Conservation (phyloP, 2,113 vertebrate species). For the Ameiurus melas region DNA sequence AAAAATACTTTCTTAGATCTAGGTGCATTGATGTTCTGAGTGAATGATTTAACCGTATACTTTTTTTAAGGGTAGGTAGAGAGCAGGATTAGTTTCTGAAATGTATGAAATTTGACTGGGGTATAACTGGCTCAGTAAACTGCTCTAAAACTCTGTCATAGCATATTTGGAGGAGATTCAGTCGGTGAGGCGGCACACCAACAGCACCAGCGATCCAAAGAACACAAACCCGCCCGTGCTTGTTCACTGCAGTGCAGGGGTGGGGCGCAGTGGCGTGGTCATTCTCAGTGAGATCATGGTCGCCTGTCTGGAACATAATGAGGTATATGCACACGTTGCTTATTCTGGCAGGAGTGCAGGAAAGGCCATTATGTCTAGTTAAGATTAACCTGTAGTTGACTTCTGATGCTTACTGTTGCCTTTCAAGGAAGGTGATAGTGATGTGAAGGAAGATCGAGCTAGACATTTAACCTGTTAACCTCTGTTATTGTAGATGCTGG, state of each 20-base stretch:
- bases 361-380: conserved; percentile 4
- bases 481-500: conserved; percentile 76
- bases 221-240: conserved; percentile 82
- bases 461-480: background rate
- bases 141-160: conserved; percentile 56
- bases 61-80: background rate
- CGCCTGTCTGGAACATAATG: conserved; percentile 94
- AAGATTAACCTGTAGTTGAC: conserved; percentile 4
- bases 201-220: conserved; percentile 84
- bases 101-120: background rate
- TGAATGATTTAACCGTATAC: background rate
- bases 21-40: background rate
- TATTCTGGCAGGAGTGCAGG: conserved; percentile 19
- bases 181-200: conserved; percentile 93
- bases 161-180: conserved; percentile 97
- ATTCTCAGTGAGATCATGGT: conserved; percentile 95
- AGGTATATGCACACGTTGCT: conserved; percentile 73
- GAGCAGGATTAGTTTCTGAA: background rate
- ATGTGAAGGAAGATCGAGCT: background rate
- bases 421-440: background rate
- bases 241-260: conserved; percentile 95
- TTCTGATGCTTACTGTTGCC: background rate
- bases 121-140: conserved; percentile 3
- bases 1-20: background rate
- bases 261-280: conserved; percentile 90